phyloP scores from a whole-genome alignment of 2,797 vertebrate species.

The Poliocrania exsul region DNA sequence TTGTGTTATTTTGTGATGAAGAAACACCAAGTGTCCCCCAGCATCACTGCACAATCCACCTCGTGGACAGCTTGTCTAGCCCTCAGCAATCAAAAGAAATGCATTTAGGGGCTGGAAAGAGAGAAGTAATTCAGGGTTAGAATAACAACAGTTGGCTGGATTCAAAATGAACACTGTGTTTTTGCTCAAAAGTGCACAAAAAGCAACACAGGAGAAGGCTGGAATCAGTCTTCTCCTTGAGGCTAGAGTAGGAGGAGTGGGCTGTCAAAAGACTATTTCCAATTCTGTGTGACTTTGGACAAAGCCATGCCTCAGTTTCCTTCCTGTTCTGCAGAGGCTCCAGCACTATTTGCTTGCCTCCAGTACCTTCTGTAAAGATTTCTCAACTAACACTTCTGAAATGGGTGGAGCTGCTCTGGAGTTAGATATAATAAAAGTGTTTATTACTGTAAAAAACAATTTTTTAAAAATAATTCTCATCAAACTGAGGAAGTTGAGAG shows the following conservation, averaged over 20 bases:
- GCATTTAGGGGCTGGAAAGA: not conserved
- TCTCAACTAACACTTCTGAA: not conserved
- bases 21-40: not conserved
- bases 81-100: not conserved
- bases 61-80: not conserved
- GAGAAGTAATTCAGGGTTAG: not conserved
- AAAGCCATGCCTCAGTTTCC: not conserved
- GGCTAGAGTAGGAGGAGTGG: not conserved
- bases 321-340: not conserved
- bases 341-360: not conserved
- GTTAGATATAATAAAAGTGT: not conserved
- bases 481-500: not conserved
- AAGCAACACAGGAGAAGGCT: not conserved
- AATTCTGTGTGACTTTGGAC: not conserved
- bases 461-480: not conserved
- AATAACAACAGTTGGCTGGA: not conserved
- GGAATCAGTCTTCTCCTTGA: not conserved
- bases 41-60: not conserved
- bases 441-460: not conserved
- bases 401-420: not conserved
- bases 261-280: not conserved
- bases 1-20: not conserved
- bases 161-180: not conserved
- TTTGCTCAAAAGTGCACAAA: not conserved
- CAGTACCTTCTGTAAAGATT: not conserved